phyloP scores from a whole-genome alignment of 2,888 invertebrate genomes.

The Sepiola atlantica region DNA sequence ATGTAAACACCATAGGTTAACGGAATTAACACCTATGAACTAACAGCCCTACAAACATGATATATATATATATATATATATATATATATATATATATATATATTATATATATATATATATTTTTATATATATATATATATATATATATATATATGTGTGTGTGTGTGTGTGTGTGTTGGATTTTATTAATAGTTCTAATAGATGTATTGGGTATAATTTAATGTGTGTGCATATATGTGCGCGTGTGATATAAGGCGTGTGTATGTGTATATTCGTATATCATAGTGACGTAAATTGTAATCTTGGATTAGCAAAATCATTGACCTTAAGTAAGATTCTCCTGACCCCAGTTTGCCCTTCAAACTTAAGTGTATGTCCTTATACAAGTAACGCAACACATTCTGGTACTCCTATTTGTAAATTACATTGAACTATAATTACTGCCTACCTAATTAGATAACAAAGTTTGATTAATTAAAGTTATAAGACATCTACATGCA shows the following conservation, averaged over 20 bases:
- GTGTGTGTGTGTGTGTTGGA: too few species aligned
- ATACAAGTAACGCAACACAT: background rate
- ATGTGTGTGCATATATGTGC: too few species aligned
- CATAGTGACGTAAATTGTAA: too few species aligned
- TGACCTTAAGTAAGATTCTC: background rate
- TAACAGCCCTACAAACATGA: too few species aligned
- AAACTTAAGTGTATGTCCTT: background rate
- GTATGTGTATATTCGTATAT: background rate
- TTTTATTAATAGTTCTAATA: too few species aligned
- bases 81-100: background rate
- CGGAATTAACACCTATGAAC: too few species aligned
- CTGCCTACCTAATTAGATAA: background rate
- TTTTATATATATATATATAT: too few species aligned
- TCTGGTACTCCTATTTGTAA: background rate
- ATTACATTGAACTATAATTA: background rate
- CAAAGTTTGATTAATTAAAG: background rate
- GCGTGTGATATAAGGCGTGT: too few species aligned
- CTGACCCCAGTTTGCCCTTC: background rate
- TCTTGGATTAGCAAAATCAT: background rate
- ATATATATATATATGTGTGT: too few species aligned
- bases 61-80: background rate
- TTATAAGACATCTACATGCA: background rate
- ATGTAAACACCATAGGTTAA: too few species aligned
- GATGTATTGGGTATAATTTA: too few species aligned
- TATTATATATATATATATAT: background rate